Conservation (phyloP, 2,888 invertebrate genomes). For the Cephus pygmeus region DNA sequence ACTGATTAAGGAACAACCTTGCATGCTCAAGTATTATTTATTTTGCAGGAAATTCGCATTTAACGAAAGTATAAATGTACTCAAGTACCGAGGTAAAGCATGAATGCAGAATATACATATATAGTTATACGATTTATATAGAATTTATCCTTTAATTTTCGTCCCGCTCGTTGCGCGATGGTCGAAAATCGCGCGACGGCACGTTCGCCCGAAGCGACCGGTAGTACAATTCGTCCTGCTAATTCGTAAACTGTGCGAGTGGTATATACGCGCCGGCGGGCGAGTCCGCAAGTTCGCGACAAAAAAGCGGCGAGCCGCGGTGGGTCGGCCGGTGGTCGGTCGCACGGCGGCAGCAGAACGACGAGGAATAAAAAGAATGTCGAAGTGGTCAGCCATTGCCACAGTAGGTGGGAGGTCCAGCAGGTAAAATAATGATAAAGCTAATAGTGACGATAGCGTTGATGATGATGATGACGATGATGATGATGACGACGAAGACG, state of each 20-base stretch:
- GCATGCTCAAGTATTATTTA: not conserved
- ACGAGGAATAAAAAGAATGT: slow-evolving; percentile 33
- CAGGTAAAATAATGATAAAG: slow-evolving; percentile 32
- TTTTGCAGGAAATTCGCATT: not conserved
- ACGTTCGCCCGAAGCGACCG: not conserved
- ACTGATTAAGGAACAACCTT: not conserved
- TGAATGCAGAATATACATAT: not conserved
- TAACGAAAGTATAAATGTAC: not conserved
- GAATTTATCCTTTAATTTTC: not conserved
- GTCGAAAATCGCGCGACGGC: not conserved
- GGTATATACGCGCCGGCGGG: slow-evolving; percentile 3
- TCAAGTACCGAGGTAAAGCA: not conserved
- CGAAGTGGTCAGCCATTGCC: slow-evolving; percentile 30
- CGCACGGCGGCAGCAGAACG: slow-evolving; percentile 10
- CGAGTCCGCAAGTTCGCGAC: slow-evolving; percentile 1
- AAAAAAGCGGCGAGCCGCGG: slow-evolving; percentile 12
- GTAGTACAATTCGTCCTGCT: slow-evolving; percentile 2
- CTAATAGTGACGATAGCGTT: slow-evolving; percentile 31
- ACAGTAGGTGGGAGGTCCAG: slow-evolving; percentile 32
- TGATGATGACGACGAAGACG: slow-evolving; percentile 31
- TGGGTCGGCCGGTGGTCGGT: slow-evolving; percentile 10
- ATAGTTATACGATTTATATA: not conserved
- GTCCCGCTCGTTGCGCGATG: not conserved
- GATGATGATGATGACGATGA: slow-evolving; percentile 15
- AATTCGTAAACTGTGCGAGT: slow-evolving; percentile 9